Base-by-base conservation (phyloP, 2,797 vertebrate genomes). In the Falco biarmicus region DNA sequence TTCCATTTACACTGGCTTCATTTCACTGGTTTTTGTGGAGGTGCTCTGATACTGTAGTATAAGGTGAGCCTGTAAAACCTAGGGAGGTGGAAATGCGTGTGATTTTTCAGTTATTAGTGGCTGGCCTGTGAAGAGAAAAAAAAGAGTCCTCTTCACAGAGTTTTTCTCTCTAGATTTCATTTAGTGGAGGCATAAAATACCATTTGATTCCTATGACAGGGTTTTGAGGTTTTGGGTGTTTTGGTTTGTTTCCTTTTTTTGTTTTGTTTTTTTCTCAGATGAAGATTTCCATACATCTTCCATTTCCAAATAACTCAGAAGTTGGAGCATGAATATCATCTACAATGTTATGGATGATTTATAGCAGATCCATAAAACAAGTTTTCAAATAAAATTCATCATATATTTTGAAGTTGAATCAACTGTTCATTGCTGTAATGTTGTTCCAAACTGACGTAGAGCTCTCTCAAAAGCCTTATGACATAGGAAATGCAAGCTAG, bases 91-190 rank as follows among this genome's bases (percentile, higher is more conserved):
- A 90, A 93, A 80, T 70, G 39, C 24, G 53, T n/a, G n/a, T 57
- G 21, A 80, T 92, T 81, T 87, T 93, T 93, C 68, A 50, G 37
- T 85, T 92, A 85, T 77, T 87, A 87, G 26, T 14, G 28, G 11
- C 29, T 89, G 31, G 20, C n/a, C 51, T 73, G 41, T 85, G n/a
- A 93, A 87, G 34, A 82, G 41, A 45, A 56, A 65, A 41, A 43
- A 41, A 43, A 54, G 19, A 51, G 8, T 51, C 8, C 6, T 63
- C 11, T 82, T 90, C 31, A 83, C 25, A 77, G 39, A 89, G 32
- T 29, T 87, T 50, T n/a, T 3, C 4, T 50, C 10, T 84, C 59
- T 79, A 83, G 82, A 84, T 87, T 82, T 66, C 13, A 48, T 63
- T 84, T 70, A 82, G 13, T 21, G 80, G 15, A 63, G n/a, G 5